These are phyloP conservation scores for Smutsia gigantea DNA, from an alignment of 2,797 vertebrate genomes.

Conservation along the genomic window DNA sequence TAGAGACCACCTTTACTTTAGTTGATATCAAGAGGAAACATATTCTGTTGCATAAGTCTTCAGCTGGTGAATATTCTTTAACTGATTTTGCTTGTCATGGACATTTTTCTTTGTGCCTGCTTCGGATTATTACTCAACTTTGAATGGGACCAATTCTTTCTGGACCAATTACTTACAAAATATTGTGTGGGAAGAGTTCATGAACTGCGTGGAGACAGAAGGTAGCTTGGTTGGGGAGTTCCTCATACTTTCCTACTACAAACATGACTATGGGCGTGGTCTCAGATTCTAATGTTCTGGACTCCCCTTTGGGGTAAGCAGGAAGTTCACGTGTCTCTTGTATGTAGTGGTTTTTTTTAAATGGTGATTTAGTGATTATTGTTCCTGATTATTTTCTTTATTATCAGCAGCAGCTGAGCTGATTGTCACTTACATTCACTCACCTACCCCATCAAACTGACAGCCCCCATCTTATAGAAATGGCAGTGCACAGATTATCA, in stretches of 20 bases:
- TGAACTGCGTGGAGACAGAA: not conserved
- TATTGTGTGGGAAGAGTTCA: not conserved
- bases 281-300: not conserved
- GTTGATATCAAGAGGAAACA: not conserved
- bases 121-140: not conserved
- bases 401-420: not conserved
- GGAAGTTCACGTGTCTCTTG: not conserved
- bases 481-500: not conserved
- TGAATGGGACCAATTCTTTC: not conserved
- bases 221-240: not conserved
- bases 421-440: not conserved
- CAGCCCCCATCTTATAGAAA: not conserved
- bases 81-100: not conserved
- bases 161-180: not conserved
- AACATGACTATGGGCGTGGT: not conserved
- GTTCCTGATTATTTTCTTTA: not conserved
- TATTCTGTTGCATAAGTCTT: not conserved
- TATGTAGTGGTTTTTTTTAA: not conserved
- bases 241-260: not conserved
- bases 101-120: not conserved
- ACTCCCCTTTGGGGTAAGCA: not conserved
- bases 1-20: not conserved
- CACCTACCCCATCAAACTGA: not conserved
- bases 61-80: not conserved
- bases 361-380: not conserved